Evolutionary conservation across 2,113 vertebrate species (phyloP).

Genomic region (Sylvietta virens): DNA sequence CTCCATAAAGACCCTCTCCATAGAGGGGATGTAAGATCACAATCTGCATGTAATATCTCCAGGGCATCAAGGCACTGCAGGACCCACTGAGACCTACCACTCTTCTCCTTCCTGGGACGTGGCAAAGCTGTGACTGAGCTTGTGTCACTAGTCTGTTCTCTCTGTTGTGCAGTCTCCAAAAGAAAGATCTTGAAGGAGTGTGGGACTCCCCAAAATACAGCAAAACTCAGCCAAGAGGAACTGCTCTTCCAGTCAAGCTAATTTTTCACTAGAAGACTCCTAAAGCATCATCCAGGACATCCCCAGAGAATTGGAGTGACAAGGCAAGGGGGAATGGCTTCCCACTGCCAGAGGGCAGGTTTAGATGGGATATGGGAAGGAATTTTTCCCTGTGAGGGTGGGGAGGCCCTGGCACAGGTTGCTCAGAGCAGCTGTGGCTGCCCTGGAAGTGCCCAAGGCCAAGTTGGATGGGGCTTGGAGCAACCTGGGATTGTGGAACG

Average conservation of each 20-base stretch:
- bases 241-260: background rate
- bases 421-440: background rate
- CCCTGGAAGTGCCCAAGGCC: background rate
- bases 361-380: background rate
- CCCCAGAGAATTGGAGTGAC: background rate
- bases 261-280: background rate
- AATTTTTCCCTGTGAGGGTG: background rate
- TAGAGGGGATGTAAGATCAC: too few species aligned
- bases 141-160: background rate
- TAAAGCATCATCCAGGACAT: background rate
- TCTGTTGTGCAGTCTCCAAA: background rate
- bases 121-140: background rate
- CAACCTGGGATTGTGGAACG: background rate
- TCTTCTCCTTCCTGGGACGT: background rate
- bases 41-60: background rate
- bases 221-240: background rate
- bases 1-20: background rate
- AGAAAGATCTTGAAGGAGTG: background rate
- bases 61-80: background rate
- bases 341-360: background rate
- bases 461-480: fast-evolving
- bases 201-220: background rate
- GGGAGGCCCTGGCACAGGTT: fast-evolving
- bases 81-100: background rate
- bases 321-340: background rate